Base-by-base conservation (phyloP, 1,140 invertebrate genomes). In the Ceratitis capitata region DNA sequence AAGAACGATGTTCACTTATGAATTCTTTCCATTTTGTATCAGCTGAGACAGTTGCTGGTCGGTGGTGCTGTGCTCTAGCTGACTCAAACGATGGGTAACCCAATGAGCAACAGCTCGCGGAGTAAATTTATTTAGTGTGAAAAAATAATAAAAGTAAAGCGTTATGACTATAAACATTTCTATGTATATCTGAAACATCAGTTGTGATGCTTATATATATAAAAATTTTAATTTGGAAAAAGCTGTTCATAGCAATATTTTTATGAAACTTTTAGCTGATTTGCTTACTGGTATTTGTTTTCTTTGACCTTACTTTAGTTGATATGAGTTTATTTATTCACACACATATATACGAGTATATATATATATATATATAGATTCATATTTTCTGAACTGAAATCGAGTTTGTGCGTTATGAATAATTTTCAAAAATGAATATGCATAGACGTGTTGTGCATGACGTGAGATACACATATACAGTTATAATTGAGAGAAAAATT, bases 21-120 rank as follows among this genome's bases (percentile, higher is more conserved):
- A 78, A 78, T 78, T 35, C 69, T 42, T 78, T 23, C 39, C 69
- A 23, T 47, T 39, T 78, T 26, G 19, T 9, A 39, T 19, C 69
- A 23, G 35, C 45, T 78, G 39, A 26, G 35, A n/a, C 5, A 23
- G 58, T 61, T 61, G 58, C 12, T 19, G 69, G 23, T 78, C 35
- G 69, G 23, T 78, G 42, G 69, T 47, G 69, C 69, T n/a, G n/a
- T n/a, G n/a, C n/a, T n/a, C n/a, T n/a, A n/a, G 69, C 69, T 78
- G 69, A 45, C n/a, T 23, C 35, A 42, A 78, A 23, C 5, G 32
- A 1, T 35, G 35, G 6, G 16, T 42, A 78, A 78, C 35, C 69
- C 69, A 78, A 39, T 9, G n/a, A 78, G 12, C 39, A 45, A 78
- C n/a, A n/a, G n/a, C n/a, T n/a, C n/a, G n/a, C n/a, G n/a, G n/a